phyloP scores from a whole-genome alignment of 2,113 vertebrate genomes.

The Piliocolobus tephrosceles region DNA sequence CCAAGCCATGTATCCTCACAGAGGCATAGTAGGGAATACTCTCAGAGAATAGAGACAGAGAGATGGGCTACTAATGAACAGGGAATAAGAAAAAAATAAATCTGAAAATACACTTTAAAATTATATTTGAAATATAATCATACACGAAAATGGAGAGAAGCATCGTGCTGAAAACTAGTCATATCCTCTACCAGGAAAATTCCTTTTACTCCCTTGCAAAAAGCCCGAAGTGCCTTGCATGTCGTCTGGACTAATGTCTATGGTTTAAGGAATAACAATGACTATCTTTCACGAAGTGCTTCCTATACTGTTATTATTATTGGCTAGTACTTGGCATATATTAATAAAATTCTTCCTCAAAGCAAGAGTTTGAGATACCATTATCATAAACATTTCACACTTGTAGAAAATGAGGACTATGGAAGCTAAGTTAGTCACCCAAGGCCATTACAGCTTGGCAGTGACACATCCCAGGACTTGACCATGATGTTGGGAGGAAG shows the following conservation, averaged over 20 bases:
- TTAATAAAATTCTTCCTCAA: background rate
- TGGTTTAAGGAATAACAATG: background rate
- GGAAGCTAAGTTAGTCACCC: background rate
- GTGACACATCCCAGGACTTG: background rate
- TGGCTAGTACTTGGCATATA: background rate
- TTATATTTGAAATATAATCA: conserved; percentile 27
- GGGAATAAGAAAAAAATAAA: background rate
- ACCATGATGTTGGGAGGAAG: background rate
- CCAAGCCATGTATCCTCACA: background rate
- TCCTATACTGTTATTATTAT: background rate
- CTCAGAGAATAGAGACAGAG: background rate
- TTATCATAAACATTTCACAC: background rate
- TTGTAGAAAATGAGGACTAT: background rate
- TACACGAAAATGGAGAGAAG: background rate
- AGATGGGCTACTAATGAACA: background rate
- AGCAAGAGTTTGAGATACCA: background rate
- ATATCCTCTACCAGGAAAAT: background rate
- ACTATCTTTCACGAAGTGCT: background rate
- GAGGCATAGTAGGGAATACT: background rate
- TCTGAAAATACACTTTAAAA: conserved; percentile 22
- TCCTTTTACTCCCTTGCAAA: background rate
- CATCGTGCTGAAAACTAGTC: background rate
- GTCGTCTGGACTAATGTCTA: background rate
- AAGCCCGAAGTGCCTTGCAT: fast-evolving
- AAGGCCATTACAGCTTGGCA: background rate